These are phyloP conservation scores for Drosophila multiciliata DNA, from an alignment of 2,888 invertebrate species.

Conservation along the genomic window DNA sequence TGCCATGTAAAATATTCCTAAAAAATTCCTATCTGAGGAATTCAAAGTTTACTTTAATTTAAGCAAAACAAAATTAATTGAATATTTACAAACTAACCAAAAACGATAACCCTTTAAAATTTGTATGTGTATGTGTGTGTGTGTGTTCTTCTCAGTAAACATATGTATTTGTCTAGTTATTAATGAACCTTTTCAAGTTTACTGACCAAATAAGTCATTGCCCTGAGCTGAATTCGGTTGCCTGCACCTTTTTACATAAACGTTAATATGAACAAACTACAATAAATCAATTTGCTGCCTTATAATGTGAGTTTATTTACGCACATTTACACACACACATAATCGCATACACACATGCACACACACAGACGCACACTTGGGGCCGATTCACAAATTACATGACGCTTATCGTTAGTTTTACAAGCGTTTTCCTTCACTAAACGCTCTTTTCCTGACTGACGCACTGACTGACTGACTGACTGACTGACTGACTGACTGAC, in stretches of 20 bases:
- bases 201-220: slow-evolving; percentile 52
- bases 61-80: not conserved
- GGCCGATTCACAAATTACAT: slow-evolving; percentile 61
- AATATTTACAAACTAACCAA: not conserved
- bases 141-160: not conserved
- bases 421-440: slow-evolving; percentile 57
- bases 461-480: slow-evolving; percentile 16
- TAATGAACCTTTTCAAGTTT: slow-evolving; percentile 45
- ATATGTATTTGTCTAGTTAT: slow-evolving; percentile 1
- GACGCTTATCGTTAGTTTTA: slow-evolving; percentile 69
- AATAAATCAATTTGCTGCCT: slow-evolving; percentile 66
- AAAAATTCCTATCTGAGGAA: not conserved
- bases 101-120: not conserved
- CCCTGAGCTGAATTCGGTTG: slow-evolving; percentile 31
- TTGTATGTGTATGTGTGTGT: not conserved
- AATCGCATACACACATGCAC: slow-evolving; percentile 1
- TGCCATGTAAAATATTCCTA: not conserved
- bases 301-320: slow-evolving; percentile 51
- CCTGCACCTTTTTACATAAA: slow-evolving; percentile 43
- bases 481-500: slow-evolving; percentile 25
- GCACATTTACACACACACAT: slow-evolving; percentile 22
- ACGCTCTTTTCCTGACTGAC: slow-evolving; percentile 36
- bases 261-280: slow-evolving; percentile 41
- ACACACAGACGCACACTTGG: slow-evolving; percentile 4
- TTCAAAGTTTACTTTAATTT: not conserved